Base-by-base conservation (phyloP, 2,888 invertebrate species). In the Limnephilus marmoratus region DNA sequence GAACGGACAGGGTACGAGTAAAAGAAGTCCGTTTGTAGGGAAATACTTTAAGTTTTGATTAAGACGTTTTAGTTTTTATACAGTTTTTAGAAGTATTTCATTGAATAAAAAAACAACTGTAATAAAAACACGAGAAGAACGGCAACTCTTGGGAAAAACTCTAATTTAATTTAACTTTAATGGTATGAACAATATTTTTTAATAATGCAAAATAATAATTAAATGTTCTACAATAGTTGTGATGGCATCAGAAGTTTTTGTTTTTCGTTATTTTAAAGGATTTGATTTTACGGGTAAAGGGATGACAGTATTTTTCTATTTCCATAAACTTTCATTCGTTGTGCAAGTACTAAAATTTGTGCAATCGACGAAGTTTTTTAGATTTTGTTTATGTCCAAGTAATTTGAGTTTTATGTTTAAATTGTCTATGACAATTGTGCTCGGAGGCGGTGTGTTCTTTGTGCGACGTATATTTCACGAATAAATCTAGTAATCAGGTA, bases 381-480 rank as follows among this genome's bases (percentile, higher is more conserved):
- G 49, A 49, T 86, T 49, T 86, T 53, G 88, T 90, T 92, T 41
- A 88, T 88, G 81, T 81, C 53, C 34, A 24, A 68, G 9, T 68
- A 82, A 82, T 82, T 83, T 29, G 83, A 29, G 53, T n/a, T 85
- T 68, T 90, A 82, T 88, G 34, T 34, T 82, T 88, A 24, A 31
- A 88, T 90, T 88, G 89, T 92, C 91, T 92, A 90, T 92, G 92
- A 90, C 85, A 86, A 86, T 91, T 91, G 90, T 85, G 81, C 68
- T 80, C 85, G 81, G 41, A 90, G 90, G 92, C 90, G 90, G 89
- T 86, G 92, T 87, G 92, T 90, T 90, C 91, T 86, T 91, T 82
- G 92, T 92, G 91, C 83, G 85, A 89, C 91, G 91, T 90, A 92
- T 90, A 91, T 90, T 85, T 91, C 85, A 85, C 88, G 92, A 80